A percentile compares a stretch with the other conserved stretches of the same genome.
These are phyloP conservation scores for Hyaena hyaena DNA, from an alignment of 2,113 vertebrate species.

Conservation along the genomic window DNA sequence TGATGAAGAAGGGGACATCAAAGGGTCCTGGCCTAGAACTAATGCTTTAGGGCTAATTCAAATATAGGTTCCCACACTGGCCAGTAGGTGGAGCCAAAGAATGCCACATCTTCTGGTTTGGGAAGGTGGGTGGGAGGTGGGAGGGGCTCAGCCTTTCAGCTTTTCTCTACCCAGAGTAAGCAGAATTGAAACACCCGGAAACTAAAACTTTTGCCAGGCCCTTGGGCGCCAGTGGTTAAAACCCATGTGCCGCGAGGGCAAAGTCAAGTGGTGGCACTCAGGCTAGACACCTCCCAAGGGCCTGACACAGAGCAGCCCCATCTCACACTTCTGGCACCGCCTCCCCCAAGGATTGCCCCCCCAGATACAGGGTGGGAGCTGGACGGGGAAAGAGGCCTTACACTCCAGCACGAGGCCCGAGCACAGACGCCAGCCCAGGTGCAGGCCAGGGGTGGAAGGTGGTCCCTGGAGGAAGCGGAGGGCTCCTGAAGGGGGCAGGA, in stretches of 20 bases:
- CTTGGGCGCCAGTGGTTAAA: conserved; percentile 13
- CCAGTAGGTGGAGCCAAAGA: conserved; percentile 75
- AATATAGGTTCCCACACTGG: background rate
- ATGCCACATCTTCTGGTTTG: background rate
- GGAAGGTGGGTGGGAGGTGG: background rate
- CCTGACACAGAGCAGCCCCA: background rate
- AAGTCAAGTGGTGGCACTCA: background rate
- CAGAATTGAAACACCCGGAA: background rate
- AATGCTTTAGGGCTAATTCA: background rate
- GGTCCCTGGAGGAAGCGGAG: conserved; percentile 75
- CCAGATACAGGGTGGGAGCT: background rate
- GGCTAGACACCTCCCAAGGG: background rate
- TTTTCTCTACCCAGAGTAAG: background rate
- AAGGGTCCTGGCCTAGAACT: background rate
- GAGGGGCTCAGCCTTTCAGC: background rate
- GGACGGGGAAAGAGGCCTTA: conserved; percentile 87
- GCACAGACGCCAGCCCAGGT: conserved; percentile 90
- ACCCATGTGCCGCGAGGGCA: background rate
- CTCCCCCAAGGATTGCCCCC: background rate
- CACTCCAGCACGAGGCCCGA: conserved; percentile 91
- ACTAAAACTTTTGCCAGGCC: background rate
- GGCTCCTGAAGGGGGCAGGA: conserved; percentile 83
- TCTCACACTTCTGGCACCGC: background rate
- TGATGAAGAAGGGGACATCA: background rate
- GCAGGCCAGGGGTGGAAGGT: conserved; percentile 79